These are phyloP conservation scores for Eulemur macaco DNA, from an alignment of 2,113 vertebrate species.

Conservation along the genomic window DNA sequence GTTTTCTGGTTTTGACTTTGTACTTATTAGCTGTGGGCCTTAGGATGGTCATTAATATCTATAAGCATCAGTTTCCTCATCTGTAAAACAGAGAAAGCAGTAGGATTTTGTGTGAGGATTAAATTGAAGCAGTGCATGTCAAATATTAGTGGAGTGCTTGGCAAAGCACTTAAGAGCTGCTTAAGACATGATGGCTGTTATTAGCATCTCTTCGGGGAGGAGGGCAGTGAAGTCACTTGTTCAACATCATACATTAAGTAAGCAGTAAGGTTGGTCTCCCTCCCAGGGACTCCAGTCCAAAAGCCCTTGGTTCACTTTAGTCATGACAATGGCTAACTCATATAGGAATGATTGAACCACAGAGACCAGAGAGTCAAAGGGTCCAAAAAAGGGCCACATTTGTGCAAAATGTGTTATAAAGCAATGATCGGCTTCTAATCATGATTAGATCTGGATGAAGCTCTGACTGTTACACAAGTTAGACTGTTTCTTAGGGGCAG, in stretches of 20 bases:
- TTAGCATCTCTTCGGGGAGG: background rate
- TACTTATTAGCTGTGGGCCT: background rate
- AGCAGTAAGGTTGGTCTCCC: background rate
- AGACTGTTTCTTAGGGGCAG: background rate
- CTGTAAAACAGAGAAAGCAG: background rate
- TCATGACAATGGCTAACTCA: background rate
- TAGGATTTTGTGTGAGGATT: background rate
- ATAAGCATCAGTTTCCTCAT: background rate
- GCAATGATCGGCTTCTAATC: background rate
- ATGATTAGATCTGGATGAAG: background rate
- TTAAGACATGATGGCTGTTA: background rate
- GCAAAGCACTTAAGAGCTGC: background rate
- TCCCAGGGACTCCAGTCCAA: background rate
- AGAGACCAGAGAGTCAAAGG: background rate
- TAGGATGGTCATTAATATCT: background rate
- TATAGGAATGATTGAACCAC: background rate
- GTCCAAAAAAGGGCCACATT: background rate
- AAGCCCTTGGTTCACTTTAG: background rate
- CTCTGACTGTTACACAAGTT: background rate
- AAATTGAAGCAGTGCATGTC: background rate
- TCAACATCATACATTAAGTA: background rate
- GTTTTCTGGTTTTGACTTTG: background rate
- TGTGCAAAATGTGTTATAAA: background rate
- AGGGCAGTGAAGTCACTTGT: background rate
- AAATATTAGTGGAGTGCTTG: background rate